Evolutionary conservation across 2,113 vertebrate species (phyloP), one percentile per base, ranked within the genome.

Genomic region (Dissostichus mawsoni): DNA sequence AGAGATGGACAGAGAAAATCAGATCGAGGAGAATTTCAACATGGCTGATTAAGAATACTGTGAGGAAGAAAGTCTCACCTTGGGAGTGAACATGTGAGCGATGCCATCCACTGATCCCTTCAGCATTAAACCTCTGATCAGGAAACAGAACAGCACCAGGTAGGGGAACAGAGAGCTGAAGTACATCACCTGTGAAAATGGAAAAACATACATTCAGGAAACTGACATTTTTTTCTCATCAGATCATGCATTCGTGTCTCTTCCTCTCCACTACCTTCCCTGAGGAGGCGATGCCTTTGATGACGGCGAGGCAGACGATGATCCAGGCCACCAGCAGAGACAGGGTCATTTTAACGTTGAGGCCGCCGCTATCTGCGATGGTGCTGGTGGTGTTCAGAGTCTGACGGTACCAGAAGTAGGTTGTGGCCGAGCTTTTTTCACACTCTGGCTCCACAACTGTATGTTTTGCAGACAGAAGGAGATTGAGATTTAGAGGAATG

Each of bases 81-180:
- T 99, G 55, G 98, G 98, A 0, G 97, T 99, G 92, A 99, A 97
- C 98, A 99, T 99, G 92, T 99, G 98, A 81, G 97, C 94, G 68
- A 99, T 99, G 8, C 98, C 98, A 1, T 99, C 98, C n/a, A 99
- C 91, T 0, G 98, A 97, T 47, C 98, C 98, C 0, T 98, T 96
- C 76, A 99, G 95, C 90, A 99, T 95, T 11, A 99, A 94, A 0
- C 97, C 97, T 44, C 98, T 94, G 62, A 99, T 94, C 94, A 99
- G 89, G 94, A 99, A 99, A 87, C 98, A 99, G 87, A 98, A 96
- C 47, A 99, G 96, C 74, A 99, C 98, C 93, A 98, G 90, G 0
- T 99, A 99, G 0, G 98, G 98, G 90, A 99, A 99, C 63, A 99
- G 97, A 1, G 98, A 99, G 92, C 98, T 99, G 96, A 99, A 99